These are phyloP conservation scores for Saturnia japonica DNA, from an alignment of 2,888 invertebrate genomes.

Conservation along the genomic window DNA sequence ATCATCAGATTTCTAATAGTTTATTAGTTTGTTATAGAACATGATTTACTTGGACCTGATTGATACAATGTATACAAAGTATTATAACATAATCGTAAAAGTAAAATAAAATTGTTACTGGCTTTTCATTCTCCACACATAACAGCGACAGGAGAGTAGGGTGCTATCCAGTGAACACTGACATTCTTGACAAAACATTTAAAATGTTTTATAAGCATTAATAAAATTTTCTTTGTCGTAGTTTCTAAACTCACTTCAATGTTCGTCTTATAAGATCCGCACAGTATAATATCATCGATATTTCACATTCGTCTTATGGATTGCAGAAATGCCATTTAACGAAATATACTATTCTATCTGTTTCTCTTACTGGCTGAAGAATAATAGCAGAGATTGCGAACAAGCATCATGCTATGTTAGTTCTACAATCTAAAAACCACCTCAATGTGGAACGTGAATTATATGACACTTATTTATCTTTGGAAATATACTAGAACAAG, in stretches of 20 bases:
- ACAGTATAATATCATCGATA: neutral
- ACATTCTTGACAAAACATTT: conserved; percentile 55
- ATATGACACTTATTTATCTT: neutral
- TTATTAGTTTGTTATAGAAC: neutral
- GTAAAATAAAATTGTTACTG: conserved; percentile 42
- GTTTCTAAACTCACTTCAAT: neutral
- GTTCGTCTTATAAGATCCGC: neutral
- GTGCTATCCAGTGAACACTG: conserved; percentile 73
- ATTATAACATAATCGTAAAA: conserved; percentile 15
- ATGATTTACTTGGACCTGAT: conserved; percentile 20
- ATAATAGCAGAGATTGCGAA: neutral
- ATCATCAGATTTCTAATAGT: neutral
- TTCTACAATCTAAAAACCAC: neutral
- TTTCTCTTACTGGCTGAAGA: too few species aligned
- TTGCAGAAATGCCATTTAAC: neutral
- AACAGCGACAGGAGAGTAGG: conserved; percentile 77
- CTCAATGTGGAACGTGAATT: neutral
- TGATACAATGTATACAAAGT: conserved; percentile 4
- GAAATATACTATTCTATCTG: too few species aligned
- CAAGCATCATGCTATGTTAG: neutral
- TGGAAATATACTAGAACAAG: neutral
- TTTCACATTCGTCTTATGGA: neutral
- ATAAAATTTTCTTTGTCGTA: neutral
- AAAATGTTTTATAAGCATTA: conserved; percentile 2
- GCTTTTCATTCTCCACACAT: conserved; percentile 68